These are phyloP conservation scores for Caerostris extrusa DNA, from an alignment of 1,140 invertebrate genomes.

Conservation along the genomic window DNA sequence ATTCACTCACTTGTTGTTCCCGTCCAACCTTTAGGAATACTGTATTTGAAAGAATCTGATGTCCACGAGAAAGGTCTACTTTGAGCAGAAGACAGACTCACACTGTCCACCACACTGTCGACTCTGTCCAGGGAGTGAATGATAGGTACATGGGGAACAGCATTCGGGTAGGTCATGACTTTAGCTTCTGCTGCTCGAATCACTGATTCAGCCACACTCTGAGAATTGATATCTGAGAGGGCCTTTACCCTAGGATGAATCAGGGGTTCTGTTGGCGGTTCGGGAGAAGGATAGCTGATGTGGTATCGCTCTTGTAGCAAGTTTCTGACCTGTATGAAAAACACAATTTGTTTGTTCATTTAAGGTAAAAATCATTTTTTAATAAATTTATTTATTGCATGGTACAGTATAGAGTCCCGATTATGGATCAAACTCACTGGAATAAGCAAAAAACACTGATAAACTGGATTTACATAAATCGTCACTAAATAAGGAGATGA, in stretches of 20 bases:
- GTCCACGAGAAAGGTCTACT: not conserved
- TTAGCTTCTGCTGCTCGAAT: constrained; percentile 74
- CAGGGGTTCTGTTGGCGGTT: constrained; percentile 24
- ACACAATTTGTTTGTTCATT: not conserved
- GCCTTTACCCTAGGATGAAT: constrained; percentile 47
- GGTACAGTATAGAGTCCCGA: too few species aligned
- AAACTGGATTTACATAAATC: too few species aligned
- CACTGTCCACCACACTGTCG: not conserved
- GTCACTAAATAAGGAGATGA: too few species aligned
- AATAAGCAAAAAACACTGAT: too few species aligned
- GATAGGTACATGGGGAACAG: constrained; percentile 48
- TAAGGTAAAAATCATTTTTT: not conserved
- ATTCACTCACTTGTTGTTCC: constrained; percentile 38
- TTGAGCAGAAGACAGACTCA: not conserved
- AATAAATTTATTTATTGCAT: not conserved
- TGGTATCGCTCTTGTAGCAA: constrained; percentile 58
- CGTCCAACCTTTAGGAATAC: constrained; percentile 71
- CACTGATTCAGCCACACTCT: constrained; percentile 42
- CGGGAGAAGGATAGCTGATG: constrained; percentile 11
- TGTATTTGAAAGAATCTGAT: constrained; percentile 51
- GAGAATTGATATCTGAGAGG: constrained; percentile 32
- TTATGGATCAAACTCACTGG: too few species aligned
- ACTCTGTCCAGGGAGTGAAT: constrained; percentile 42
- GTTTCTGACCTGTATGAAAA: constrained; percentile 16
- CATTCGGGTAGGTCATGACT: constrained; percentile 70